Evolutionary conservation across 2,888 invertebrate species (phyloP), one percentile per base, ranked within the genome.

Genomic region (Slavum lentiscoides): DNA sequence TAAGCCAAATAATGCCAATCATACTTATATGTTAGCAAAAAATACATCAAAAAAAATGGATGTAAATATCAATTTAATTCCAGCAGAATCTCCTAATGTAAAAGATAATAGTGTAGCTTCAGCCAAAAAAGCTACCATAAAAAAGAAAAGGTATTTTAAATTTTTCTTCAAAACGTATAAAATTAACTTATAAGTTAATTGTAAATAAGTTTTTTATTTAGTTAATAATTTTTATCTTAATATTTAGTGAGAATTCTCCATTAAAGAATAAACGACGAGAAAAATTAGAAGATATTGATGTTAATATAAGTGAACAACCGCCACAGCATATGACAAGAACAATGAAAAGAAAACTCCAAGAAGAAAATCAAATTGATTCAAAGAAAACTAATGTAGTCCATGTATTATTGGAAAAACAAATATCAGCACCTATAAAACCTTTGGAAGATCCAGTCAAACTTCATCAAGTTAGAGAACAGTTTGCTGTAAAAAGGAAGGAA

Each of bases 401-500:
- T 21, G 80, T 72, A 3, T 62, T 62, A n/a, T 64, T 80, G n/a
- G 72, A 72, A 72, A 58, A 69, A 53, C 68, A 62, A 64, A 21
- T 55, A 61, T 53, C 72, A 62, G 62, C 64, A 5, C 62, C 70
- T 58, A 1, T 23, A 21, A 80, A 72, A 80, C 39, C 72, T 61
- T 11, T 55, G 13, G 72, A 72, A 17, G n/a, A 62, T 58, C 0
- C 19, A 23, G 13, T 2, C 19, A 39, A 6, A 2, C 53, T 43
- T 68, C 69, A 72, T 72, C 70, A 72, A 49, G 8, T 55, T 8
- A 39, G 70, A 66, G 80, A 64, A 72, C 72, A 72, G 13, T 39
- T 72, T 64, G 80, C 80, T n/a, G 80, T 66, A 72, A 72, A 80
- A 80, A 80, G 62, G 6, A 80, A 72, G 58, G 80, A 80, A 43